A percentile compares a stretch with the other conserved stretches of the same genome.
Conservation (phyloP, 2,113 vertebrate genomes). For the Ellobius talpinus region DNA sequence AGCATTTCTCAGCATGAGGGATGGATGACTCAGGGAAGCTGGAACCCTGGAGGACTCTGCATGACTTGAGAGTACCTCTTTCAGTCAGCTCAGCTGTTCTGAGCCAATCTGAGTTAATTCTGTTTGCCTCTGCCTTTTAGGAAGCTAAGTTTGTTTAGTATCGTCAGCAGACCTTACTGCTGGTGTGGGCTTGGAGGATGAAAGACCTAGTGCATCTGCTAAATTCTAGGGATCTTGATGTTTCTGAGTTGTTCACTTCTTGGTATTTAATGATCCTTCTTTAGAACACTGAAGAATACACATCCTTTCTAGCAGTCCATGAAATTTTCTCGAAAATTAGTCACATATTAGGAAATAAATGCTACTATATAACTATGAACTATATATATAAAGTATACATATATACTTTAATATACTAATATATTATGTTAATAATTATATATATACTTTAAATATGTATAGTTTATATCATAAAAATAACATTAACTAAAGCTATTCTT, state of each 20-base stretch:
- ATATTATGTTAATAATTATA: too few relatives aligned
- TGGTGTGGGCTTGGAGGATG: background rate
- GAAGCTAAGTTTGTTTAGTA: background rate
- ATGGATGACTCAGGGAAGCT: background rate
- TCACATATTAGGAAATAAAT: background rate
- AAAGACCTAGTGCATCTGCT: background rate
- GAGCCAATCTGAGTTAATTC: background rate
- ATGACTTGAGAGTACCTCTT: background rate
- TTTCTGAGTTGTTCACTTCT: background rate
- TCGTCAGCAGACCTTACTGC: background rate
- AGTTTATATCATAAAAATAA: too few relatives aligned
- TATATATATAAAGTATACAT: too few relatives aligned
- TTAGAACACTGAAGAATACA: background rate
- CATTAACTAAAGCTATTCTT: background rate
- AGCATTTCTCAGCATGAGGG: background rate
- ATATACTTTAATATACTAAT: too few relatives aligned
- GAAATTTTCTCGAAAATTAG: background rate
- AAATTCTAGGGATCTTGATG: background rate
- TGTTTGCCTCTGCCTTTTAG: background rate
- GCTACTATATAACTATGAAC: background rate
- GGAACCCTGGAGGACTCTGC: fast-evolving
- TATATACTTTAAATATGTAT: too few relatives aligned
- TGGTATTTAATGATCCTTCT: background rate
- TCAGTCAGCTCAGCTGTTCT: background rate
- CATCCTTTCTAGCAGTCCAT: too few relatives aligned